A percentile compares a stretch with the other conserved stretches of the same genome.
Conservation (phyloP, 1,140 invertebrate genomes). For the Brachionus asplanchnoidis region DNA sequence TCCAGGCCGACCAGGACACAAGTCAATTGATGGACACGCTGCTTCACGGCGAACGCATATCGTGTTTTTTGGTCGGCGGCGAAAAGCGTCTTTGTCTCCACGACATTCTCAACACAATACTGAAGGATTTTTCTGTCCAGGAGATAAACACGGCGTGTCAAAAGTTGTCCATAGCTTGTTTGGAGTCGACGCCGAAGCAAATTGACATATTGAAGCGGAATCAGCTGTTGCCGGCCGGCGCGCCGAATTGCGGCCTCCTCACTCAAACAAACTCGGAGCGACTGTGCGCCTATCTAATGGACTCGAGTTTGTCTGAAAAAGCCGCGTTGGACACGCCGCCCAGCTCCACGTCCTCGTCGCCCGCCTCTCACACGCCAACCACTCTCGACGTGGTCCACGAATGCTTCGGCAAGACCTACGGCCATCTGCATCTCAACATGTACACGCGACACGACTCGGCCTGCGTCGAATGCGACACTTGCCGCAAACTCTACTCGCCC, state of each 20-base stretch:
- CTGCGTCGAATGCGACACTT: slow-evolving; percentile 88
- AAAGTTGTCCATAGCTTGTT: slow-evolving; percentile 89
- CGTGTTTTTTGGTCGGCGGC: slow-evolving; percentile 89
- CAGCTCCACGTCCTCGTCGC: background rate
- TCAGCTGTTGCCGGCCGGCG: slow-evolving; percentile 75
- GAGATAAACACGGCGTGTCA: slow-evolving; percentile 89
- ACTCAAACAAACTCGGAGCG: slow-evolving; percentile 95
- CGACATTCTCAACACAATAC: slow-evolving; percentile 84
- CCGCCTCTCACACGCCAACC: background rate
- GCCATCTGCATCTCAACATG: slow-evolving; percentile 74
- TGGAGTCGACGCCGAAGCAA: slow-evolving; percentile 82
- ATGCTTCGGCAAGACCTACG: slow-evolving; percentile 88
- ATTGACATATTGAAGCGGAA: slow-evolving; percentile 73
- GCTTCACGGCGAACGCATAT: slow-evolving; percentile 71
- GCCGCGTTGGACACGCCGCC: background rate
- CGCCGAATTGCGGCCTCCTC: slow-evolving; percentile 82
- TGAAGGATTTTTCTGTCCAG: slow-evolving; percentile 77
- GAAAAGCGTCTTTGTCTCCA: slow-evolving; percentile 88
- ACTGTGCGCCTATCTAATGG: slow-evolving; percentile 76
- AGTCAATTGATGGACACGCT: slow-evolving; percentile 31
- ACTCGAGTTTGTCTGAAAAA: background rate
- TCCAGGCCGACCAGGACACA: slow-evolving; percentile 23
- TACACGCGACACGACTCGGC: slow-evolving; percentile 68
- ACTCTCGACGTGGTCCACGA: slow-evolving; percentile 75
- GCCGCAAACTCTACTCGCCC: slow-evolving; percentile 76